Percentiles rank a stretch among this genome's conserved stretches.
phyloP scores from a whole-genome alignment of 2,113 vertebrate species.

The Columbina picui region DNA sequence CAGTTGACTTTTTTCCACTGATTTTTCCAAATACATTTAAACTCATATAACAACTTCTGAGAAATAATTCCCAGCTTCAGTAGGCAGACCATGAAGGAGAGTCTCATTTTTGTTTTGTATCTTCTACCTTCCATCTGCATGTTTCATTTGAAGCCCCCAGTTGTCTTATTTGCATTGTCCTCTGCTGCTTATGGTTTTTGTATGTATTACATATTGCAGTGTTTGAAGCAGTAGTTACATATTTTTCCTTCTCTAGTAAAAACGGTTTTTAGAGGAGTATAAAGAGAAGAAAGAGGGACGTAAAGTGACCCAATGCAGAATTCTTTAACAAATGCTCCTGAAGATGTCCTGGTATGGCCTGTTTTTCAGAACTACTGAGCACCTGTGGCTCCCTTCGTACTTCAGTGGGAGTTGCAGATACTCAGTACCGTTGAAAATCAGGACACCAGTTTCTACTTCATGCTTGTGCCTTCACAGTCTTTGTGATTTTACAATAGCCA shows the following conservation, averaged over 20 bases:
- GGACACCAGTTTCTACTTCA: constrained; percentile 21
- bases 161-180: background rate
- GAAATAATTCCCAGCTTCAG: background rate
- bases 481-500: constrained; percentile 53
- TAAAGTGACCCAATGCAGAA: background rate
- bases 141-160: fast-evolving
- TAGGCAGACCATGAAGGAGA: background rate
- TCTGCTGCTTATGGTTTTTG: background rate
- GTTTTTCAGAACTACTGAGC: background rate
- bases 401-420: background rate
- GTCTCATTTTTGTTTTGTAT: background rate
- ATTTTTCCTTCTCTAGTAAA: background rate
- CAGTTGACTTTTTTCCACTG: background rate
- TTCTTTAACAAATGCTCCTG: background rate
- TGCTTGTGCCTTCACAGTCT: constrained; percentile 35
- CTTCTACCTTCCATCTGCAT: background rate
- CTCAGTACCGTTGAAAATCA: background rate
- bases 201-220: background rate
- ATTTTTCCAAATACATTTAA: background rate
- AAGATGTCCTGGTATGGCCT: background rate
- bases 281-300: background rate
- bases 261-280: background rate
- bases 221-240: background rate
- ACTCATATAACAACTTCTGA: background rate
- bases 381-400: constrained; percentile 11